Conservation (phyloP, 2,113 vertebrate genomes). For the Ardeotis arabs region DNA sequence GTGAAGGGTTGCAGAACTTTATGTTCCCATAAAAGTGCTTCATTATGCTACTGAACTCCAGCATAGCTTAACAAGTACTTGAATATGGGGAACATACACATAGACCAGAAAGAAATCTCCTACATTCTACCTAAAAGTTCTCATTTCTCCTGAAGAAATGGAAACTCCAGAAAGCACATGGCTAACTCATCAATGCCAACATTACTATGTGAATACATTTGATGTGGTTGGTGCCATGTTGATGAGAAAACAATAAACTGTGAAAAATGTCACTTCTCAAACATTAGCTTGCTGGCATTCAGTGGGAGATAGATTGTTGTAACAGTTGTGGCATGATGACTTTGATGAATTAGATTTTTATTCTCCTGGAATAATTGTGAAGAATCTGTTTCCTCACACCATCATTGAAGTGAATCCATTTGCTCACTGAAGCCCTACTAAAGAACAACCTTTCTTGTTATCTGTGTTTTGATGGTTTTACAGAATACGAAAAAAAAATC, state of each 20-base stretch:
- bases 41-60: not conserved
- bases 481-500: not conserved
- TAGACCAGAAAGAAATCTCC: not conserved
- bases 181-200: conserved; percentile 41
- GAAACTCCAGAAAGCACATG: conserved; percentile 32
- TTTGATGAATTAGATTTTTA: conserved; percentile 57
- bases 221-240: conserved; percentile 49
- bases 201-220: not conserved
- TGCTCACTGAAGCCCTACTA: not conserved
- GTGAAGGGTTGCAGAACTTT: not conserved
- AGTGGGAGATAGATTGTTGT: conserved; percentile 54
- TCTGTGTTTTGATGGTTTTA: not conserved
- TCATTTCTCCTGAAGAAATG: conserved; percentile 34
- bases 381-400: not conserved
- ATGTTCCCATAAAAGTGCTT: not conserved
- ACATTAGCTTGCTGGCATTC: conserved; percentile 48
- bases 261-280: conserved; percentile 72
- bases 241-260: conserved; percentile 68
- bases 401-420: conserved; percentile 17
- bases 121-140: not conserved
- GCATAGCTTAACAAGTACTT: not conserved
- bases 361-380: conserved; percentile 24
- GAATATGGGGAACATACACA: not conserved
- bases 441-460: not conserved
- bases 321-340: conserved; percentile 57